phyloP scores from a whole-genome alignment of 2,113 vertebrate genomes.

The Motacilla alba region DNA sequence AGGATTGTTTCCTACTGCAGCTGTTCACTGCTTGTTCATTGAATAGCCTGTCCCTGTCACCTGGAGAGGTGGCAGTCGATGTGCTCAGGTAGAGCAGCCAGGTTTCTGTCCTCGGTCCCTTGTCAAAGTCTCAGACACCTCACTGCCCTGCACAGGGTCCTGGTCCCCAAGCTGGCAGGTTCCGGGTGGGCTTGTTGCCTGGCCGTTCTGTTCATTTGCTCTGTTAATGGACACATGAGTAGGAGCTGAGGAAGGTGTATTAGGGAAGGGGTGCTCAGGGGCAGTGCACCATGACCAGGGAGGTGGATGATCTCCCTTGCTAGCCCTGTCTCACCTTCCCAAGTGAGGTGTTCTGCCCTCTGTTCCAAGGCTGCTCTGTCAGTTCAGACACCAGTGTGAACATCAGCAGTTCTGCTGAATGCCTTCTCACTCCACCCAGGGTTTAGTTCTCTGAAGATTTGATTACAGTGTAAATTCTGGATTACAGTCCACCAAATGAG shows the following conservation, averaged over 20 bases:
- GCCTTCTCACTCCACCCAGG: not conserved
- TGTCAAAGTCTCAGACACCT: not conserved
- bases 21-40: not conserved
- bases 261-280: not conserved
- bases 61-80: not conserved
- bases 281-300: rapidly evolving
- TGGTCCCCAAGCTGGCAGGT: not conserved
- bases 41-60: not conserved
- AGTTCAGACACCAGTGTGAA: not conserved
- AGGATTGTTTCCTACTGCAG: not conserved
- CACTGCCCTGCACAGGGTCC: not conserved
- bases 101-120: not conserved
- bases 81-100: not conserved
- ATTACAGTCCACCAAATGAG: not conserved
- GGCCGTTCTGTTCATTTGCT: not conserved
- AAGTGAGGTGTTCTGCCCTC: not conserved
- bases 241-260: not conserved
- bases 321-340: not conserved
- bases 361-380: not conserved
- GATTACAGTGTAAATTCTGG: constrained; percentile 1
- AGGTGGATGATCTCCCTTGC: not conserved
- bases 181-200: not conserved
- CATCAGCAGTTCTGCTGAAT: constrained; percentile 1
- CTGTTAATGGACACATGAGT: not conserved
- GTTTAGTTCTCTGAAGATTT: constrained; percentile 29